A percentile compares a stretch with the other conserved stretches of the same genome.
These are phyloP conservation scores for Catocala sponsa DNA, from an alignment of 2,888 invertebrate genomes.

Conservation along the genomic window DNA sequence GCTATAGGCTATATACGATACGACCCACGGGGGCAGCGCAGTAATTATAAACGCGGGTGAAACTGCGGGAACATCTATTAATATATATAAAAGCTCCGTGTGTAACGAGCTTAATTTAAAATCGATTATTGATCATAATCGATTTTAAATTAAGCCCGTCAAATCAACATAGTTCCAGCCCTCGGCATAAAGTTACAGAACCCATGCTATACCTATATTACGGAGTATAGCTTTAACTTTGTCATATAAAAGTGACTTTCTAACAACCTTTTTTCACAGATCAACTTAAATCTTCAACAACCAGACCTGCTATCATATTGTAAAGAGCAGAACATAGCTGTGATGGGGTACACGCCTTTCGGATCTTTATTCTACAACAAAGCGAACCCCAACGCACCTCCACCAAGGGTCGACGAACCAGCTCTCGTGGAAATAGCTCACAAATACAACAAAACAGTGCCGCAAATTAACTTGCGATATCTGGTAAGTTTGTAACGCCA, in stretches of 20 bases:
- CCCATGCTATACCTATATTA: too few relatives aligned
- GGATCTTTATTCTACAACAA: slow-evolving; percentile 84
- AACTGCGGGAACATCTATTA: too few relatives aligned
- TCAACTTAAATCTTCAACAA: slow-evolving; percentile 91
- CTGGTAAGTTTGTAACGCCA: slow-evolving; percentile 80
- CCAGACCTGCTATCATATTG: slow-evolving; percentile 91
- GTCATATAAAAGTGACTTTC: neutral
- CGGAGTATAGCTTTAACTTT: too few relatives aligned
- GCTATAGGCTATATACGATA: too few relatives aligned
- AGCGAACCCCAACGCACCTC: slow-evolving; percentile 81
- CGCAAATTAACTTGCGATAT: slow-evolving; percentile 90
- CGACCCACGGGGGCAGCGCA: too few relatives aligned
- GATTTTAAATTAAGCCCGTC: too few relatives aligned
- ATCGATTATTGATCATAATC: too few relatives aligned
- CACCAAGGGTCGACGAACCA: slow-evolving; percentile 86
- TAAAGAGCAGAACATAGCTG: slow-evolving; percentile 87
- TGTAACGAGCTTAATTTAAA: too few relatives aligned
- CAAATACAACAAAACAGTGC: slow-evolving; percentile 90
- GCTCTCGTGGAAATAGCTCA: slow-evolving; percentile 85
- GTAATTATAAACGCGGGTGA: too few relatives aligned
- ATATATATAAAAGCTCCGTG: too few relatives aligned
- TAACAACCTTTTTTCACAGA: slow-evolving; percentile 50
- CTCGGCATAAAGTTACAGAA: too few relatives aligned
- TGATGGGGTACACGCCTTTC: slow-evolving; percentile 93
- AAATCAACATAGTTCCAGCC: too few relatives aligned